phyloP scores from a whole-genome alignment of 2,113 vertebrate genomes.

The Toxotes chatareus region DNA sequence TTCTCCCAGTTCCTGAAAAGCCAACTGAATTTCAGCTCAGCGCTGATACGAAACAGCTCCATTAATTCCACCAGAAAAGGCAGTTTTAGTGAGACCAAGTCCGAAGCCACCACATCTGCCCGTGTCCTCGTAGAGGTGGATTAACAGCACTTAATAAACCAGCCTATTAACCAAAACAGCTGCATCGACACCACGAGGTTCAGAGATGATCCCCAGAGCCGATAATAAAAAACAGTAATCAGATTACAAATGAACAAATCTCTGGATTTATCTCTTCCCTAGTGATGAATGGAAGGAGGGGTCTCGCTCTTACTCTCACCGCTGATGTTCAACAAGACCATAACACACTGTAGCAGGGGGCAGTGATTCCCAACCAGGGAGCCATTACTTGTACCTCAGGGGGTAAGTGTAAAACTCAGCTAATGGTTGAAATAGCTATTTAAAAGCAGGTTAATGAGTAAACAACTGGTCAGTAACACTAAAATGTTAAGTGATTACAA shows the following conservation, averaged over 20 bases:
- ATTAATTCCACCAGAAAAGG: background rate
- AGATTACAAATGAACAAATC: constrained; percentile 70
- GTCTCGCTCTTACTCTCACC: background rate
- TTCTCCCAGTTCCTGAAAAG: constrained; percentile 14
- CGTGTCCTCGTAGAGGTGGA: constrained; percentile 34
- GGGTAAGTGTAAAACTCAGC: background rate
- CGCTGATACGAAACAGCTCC: background rate
- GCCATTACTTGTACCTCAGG: background rate
- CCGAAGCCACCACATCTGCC: constrained; percentile 23
- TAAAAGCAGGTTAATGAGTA: too few relatives aligned
- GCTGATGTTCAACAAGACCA: constrained; percentile 10
- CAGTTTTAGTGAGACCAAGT: background rate
- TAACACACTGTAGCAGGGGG: background rate
- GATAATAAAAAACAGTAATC: constrained; percentile 75
- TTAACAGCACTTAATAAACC: constrained; percentile 67
- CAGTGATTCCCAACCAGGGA: background rate
- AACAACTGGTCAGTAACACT: too few relatives aligned
- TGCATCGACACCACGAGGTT: constrained; percentile 56
- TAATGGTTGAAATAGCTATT: background rate
- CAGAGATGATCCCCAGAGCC: constrained; percentile 71
- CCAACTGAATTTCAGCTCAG: background rate
- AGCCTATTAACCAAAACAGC: constrained; percentile 75
- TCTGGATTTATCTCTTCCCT: constrained; percentile 45
- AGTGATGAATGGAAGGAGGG: constrained; percentile 21
- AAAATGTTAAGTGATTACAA: too few relatives aligned